Evolutionary conservation across 2,797 vertebrate genomes (phyloP), one percentile per base, ranked within the genome.

Genomic region (Malurus leucopterus): DNA sequence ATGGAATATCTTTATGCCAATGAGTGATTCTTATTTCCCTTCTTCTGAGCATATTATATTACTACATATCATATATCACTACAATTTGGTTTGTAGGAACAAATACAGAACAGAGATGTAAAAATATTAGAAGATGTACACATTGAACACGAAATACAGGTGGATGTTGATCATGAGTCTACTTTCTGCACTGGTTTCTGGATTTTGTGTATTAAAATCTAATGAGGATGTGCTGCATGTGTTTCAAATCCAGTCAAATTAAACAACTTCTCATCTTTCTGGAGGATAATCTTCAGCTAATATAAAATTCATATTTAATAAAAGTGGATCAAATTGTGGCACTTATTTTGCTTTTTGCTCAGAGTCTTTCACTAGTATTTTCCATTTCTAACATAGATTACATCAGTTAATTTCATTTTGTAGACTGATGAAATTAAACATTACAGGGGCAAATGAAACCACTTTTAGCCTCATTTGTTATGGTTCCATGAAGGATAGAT

Each of bases 261-360:
- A 88, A 95, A 88, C 47, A 86, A 76, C 69, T 84, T 91, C 53
- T 88, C 78, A 71, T 58, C 59, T 89, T 95, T 86, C 54, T 92
- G 54, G 62, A 88, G 30, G 29, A 24, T 93, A 83, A 84, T 71
- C 36, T 88, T 93, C 64, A 84, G n/a, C 32, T 82, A 89, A 87
- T 90, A 44, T 82, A 74, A 82, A 95, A 82, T 81, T 64, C 90
- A 8, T 85, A 71, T 80, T 61, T 89, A 68, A 91, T 84, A 49
- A 32, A 86, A 88, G 34, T 47, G 61, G 32, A 88, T 93, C n/a
- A 85, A 89, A 86, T 80, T 94, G 79, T 81, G 51, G 38, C n/a
- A 86, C 15, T 8, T 53, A 73, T 65, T 38, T 75, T 78, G 21
- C 14, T 87, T 96, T 57, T 93, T 68, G 58, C 46, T 93, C 55